Percentiles rank a stretch among this genome's conserved stretches.
phyloP scores from a whole-genome alignment of 2,888 invertebrate species.

The Hecatera dysodea region DNA sequence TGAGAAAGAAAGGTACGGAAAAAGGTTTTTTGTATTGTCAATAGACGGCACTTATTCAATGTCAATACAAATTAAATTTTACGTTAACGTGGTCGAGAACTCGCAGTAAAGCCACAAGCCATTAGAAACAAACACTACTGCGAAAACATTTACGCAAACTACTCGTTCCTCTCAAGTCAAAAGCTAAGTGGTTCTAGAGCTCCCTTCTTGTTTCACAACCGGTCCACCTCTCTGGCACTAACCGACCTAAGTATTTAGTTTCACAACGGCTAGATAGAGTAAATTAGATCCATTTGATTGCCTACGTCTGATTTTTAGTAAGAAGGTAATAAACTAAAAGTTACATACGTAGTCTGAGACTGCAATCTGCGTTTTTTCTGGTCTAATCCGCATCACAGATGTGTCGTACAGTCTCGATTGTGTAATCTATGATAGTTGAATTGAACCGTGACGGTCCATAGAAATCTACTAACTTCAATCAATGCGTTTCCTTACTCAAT shows the following conservation, averaged over 20 bases:
- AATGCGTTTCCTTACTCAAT: too few species aligned
- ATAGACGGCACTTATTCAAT: too few species aligned
- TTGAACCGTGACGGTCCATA: not conserved
- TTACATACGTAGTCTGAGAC: not conserved
- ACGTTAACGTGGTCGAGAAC: too few species aligned
- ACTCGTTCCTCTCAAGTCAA: constrained; percentile 18
- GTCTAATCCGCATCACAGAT: not conserved
- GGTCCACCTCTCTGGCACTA: constrained; percentile 30
- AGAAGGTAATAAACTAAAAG: not conserved
- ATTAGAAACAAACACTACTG: not conserved
- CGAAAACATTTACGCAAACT: constrained; percentile 29
- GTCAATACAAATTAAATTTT: too few species aligned
- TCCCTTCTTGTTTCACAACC: constrained; percentile 49
- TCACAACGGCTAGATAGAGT: constrained; percentile 47
- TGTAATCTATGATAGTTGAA: not conserved
- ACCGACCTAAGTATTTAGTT: constrained; percentile 51
- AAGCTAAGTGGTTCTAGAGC: constrained; percentile 33
- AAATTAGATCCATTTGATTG: constrained; percentile 35
- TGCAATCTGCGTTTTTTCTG: not conserved
- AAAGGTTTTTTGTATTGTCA: too few species aligned
- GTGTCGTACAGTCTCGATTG: too few species aligned
- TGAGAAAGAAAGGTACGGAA: too few species aligned
- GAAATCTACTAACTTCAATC: not conserved
- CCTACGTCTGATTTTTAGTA: constrained; percentile 2
- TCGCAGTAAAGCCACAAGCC: not conserved